These are phyloP conservation scores for Apoderus coryli DNA, from an alignment of 2,888 invertebrate genomes.

Conservation along the genomic window DNA sequence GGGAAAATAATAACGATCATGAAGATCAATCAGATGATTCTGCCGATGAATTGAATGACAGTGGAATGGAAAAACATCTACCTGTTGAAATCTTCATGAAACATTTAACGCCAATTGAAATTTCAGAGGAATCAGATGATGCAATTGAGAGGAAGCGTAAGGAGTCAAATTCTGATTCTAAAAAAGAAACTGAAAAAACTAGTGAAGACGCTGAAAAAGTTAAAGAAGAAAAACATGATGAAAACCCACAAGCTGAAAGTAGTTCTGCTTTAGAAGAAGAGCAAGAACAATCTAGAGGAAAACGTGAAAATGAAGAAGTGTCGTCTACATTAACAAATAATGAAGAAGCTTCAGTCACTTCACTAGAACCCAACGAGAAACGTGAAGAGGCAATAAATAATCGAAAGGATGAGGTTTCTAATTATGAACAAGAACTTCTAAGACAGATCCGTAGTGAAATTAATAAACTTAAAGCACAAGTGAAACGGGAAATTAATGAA, in stretches of 20 bases:
- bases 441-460: constrained; percentile 22
- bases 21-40: too few relatives aligned
- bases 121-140: too few relatives aligned
- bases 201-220: too few relatives aligned
- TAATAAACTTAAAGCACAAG: constrained; percentile 23
- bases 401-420: constrained; percentile 3
- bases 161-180: too few relatives aligned
- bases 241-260: constrained; percentile 15
- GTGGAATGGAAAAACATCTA: constrained; percentile 5
- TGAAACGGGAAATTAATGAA: constrained; percentile 22
- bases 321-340: too few relatives aligned
- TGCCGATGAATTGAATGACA: not conserved
- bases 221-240: constrained; percentile 7
- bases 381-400: constrained; percentile 4
- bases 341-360: constrained; percentile 4
- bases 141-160: too few relatives aligned
- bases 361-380: constrained; percentile 5
- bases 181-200: too few relatives aligned
- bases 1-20: constrained; percentile 5
- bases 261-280: constrained; percentile 15
- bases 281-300: not conserved
- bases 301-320: constrained; percentile 1
- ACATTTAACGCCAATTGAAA: too few relatives aligned
- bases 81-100: too few relatives aligned
- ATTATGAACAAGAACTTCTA: constrained; percentile 21